Percentiles rank a stretch among this genome's conserved stretches.
Conservation (phyloP, 2,113 vertebrate genomes). For the Callorhinus ursinus region DNA sequence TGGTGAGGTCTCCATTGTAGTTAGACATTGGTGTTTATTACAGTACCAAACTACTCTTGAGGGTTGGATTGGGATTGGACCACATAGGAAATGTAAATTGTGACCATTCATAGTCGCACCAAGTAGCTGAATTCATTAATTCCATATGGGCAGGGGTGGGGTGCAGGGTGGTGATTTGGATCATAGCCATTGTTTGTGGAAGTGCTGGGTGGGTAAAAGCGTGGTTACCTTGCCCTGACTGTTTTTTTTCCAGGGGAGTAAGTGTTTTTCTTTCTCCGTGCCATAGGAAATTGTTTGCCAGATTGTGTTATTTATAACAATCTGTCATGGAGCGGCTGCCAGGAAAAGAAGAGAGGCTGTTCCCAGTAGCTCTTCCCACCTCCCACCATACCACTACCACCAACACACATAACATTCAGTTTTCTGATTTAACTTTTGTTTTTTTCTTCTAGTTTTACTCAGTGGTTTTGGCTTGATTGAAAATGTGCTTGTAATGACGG, state of each 20-base stretch:
- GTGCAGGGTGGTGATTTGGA: conserved; percentile 16
- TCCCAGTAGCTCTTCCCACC: conserved; percentile 49
- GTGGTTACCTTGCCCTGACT: conserved; percentile 39
- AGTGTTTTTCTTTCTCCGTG: conserved; percentile 68
- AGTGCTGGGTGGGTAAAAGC: conserved; percentile 38
- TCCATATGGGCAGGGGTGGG: conserved; percentile 25
- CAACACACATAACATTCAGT: conserved; percentile 54
- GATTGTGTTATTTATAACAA: conserved; percentile 72
- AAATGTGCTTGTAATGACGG: conserved; percentile 70
- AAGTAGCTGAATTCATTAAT: conserved; percentile 61
- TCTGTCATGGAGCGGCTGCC: conserved; percentile 72
- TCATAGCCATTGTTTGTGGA: conserved; percentile 50
- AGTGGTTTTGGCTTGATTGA: conserved; percentile 71
- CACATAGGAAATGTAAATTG: conserved; percentile 50
- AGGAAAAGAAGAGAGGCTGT: conserved; percentile 63
- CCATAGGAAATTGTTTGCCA: conserved; percentile 64
- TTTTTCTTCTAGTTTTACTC: conserved; percentile 57
- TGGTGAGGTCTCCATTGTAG: not conserved
- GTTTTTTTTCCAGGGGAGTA: conserved; percentile 38
- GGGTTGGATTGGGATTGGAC: not conserved
- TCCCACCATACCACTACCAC: not conserved
- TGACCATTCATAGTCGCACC: conserved; percentile 33
- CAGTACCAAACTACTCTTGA: not conserved
- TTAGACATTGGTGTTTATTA: conserved; percentile 31
- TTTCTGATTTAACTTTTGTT: conserved; percentile 55